phyloP scores from a whole-genome alignment of 2,797 vertebrate genomes.

The Psittacula echo region DNA sequence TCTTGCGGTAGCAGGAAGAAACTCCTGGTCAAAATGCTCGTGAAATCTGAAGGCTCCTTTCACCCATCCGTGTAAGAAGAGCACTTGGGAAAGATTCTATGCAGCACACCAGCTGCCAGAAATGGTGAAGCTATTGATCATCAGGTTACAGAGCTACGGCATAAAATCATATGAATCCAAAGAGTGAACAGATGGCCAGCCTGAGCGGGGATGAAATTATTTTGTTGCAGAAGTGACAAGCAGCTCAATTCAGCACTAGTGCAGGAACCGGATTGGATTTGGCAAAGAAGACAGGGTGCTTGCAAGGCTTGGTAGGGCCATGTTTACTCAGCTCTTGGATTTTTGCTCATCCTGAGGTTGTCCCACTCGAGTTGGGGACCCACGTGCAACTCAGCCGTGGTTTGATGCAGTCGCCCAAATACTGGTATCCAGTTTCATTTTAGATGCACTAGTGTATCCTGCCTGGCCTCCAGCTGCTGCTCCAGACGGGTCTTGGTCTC shows the following conservation, averaged over 20 bases:
- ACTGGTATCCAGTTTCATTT: not conserved
- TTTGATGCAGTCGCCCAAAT: not conserved
- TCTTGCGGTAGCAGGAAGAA: not conserved
- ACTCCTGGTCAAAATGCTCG: not conserved
- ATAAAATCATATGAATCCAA: conserved; percentile 46
- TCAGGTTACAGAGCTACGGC: conserved; percentile 49
- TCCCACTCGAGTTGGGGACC: not conserved
- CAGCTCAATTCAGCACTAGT: conserved; percentile 32
- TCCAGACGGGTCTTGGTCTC: not conserved
- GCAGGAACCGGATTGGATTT: conserved; percentile 21
- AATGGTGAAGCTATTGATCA: conserved; percentile 50
- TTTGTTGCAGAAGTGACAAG: conserved; percentile 64
- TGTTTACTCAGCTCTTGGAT: not conserved
- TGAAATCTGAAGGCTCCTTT: not conserved
- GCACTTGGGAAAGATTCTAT: conserved; percentile 32
- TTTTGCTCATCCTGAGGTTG: not conserved
- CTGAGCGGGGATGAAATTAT: conserved; percentile 26
- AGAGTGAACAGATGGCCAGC: conserved; percentile 65
- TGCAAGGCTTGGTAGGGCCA: not conserved
- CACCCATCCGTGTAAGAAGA: not conserved
- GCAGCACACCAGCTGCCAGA: conserved; percentile 30
- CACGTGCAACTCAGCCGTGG: not conserved
- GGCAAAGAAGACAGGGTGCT: conserved; percentile 46
- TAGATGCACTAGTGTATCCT: not conserved
- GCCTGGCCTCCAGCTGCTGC: conserved; percentile 17